phyloP scores from a whole-genome alignment of 2,888 invertebrate species.

The Epiblema foenella region DNA sequence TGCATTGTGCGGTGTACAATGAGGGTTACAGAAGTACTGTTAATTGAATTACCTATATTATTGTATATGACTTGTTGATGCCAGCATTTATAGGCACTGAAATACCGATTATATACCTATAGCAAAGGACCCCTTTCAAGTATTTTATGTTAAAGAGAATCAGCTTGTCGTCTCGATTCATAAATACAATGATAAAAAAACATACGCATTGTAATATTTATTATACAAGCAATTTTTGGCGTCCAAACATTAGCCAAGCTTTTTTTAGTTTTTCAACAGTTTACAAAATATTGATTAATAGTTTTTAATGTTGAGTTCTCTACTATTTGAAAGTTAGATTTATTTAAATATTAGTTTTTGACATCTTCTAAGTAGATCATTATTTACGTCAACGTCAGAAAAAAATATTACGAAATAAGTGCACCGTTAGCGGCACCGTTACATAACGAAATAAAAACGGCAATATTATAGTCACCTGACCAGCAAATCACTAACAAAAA shows the following conservation, averaged over 20 bases:
- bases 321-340: too few species aligned
- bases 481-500: conserved; percentile 19
- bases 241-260: not conserved
- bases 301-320: too few species aligned
- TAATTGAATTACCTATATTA: conserved; percentile 35
- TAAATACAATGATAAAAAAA: too few species aligned
- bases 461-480: not conserved
- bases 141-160: not conserved
- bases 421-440: conserved; percentile 14
- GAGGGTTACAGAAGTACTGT: conserved; percentile 12
- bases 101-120: not conserved
- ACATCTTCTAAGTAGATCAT: too few species aligned
- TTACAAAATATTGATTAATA: not conserved
- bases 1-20: conserved; percentile 41
- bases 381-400: not conserved
- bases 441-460: conserved; percentile 1
- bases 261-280: not conserved
- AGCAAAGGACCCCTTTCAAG: not conserved
- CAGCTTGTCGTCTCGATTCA: too few species aligned
- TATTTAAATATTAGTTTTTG: too few species aligned
- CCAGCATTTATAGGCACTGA: not conserved
- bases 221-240: not conserved
- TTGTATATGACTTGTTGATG: conserved; percentile 7
- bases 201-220: too few species aligned
- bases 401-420: not conserved